These are phyloP conservation scores for Hyposoter dolosus DNA, from an alignment of 2,888 invertebrate species.

Conservation along the genomic window DNA sequence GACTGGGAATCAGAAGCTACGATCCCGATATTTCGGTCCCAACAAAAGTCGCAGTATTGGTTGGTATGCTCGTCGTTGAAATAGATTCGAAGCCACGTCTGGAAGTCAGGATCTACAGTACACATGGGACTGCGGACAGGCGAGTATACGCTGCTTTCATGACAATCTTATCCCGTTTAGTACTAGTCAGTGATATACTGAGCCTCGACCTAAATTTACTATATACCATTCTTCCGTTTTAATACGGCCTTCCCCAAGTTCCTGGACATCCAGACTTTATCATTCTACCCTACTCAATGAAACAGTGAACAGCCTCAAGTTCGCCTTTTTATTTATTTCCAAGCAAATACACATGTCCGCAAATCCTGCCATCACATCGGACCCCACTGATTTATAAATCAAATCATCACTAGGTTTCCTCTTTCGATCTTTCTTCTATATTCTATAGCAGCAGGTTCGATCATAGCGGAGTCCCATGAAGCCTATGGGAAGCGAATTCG, in stretches of 20 bases:
- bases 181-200: conserved; percentile 69
- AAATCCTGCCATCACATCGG: neutral
- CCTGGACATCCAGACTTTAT: conserved; percentile 27
- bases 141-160: conserved; percentile 72
- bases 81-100: conserved; percentile 67
- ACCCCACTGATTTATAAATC: neutral
- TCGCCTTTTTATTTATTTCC: neutral
- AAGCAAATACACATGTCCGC: neutral
- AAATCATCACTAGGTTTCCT: neutral
- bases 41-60: conserved; percentile 50
- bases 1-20: conserved; percentile 77
- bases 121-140: conserved; percentile 78
- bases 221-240: conserved; percentile 30
- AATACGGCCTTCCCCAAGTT: neutral
- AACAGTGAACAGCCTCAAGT: neutral
- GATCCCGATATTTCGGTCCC: conserved; percentile 77
- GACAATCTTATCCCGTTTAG: conserved; percentile 78
- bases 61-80: conserved; percentile 43
- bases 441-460: neutral
- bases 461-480: neutral
- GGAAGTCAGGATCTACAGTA: conserved; percentile 79
- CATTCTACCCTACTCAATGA: conserved; percentile 14
- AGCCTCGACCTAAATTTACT: conserved; percentile 35
- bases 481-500: neutral
- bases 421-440: neutral